Base-by-base conservation (phyloP, 2,888 invertebrate species). In the Vandiemenella viatica region DNA sequence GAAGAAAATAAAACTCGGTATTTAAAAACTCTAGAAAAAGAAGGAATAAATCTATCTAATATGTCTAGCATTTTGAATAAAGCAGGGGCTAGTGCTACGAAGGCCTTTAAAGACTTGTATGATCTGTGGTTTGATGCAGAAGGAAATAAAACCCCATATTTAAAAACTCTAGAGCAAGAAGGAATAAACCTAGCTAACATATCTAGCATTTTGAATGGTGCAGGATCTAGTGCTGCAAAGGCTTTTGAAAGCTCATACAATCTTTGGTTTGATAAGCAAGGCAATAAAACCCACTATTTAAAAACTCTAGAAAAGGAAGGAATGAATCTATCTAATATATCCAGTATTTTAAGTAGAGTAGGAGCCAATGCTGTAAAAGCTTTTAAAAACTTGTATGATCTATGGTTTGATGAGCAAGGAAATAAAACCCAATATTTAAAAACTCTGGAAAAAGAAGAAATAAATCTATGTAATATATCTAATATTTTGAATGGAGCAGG, bases 1-100 rank as follows among this genome's bases (percentile, higher is more conserved):
- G 4, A 57, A 43, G 59, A 57, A 49, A 58, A 57, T 46, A 56
- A 55, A 38, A 38, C 38, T n/a, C 10, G 10, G 15, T 15, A 38
- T 38, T n/a, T 38, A 38, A 43, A 43, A 43, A 43, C 43, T 43
- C 43, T 43, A 43, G 16, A 43, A 21, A 15, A 21, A 43, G 22
- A 43, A 43, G 43, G 43, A 43, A 43, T 21, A 43, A 21, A 15
- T 21, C 16, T 43, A 21, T 6, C 21, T 43, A 21, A 43, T 15
- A 43, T 43, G 22, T 43, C 43, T 4, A 43, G 43, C 21, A 21
- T 43, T 21, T 43, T 43, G 16, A 5, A 43, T 43, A 22, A 22
- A 21, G 22, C 43, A 19, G 43, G 43, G 21, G 3, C 43, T 43
- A 21, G 21, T 43, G 45, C 45, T 45, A 6, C 32, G 7, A 26